Base-by-base conservation (phyloP, 2,113 vertebrate species). In the Gavialis gangeticus region DNA sequence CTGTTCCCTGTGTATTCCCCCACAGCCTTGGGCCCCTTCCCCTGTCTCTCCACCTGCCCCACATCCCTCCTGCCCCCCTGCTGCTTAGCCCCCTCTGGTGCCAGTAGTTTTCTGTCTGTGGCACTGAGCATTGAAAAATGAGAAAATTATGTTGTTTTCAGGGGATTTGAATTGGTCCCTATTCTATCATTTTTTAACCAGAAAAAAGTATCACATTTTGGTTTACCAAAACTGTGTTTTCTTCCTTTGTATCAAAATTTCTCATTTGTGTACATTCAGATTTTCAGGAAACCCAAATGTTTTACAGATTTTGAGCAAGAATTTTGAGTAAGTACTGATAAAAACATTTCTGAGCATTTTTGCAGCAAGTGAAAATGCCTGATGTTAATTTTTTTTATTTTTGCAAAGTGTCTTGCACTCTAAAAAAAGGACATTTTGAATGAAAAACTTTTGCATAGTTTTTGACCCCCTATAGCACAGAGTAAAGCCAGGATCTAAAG, bases 401-500 rank as follows among this genome's bases (percentile, higher is more conserved):
- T 46, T 46, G 46, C 46, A 46, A 46, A 46, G 46, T 46, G 2
- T 46, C 46, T 37, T 37, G 37, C 37, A 37, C 37, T 37, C 37
- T 37, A 69, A 69, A 84, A 80, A 10, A 88, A 57, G 34, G 79
- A 77, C 4, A 2, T 67, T 94, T 96, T 71, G 0, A 0, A 67
- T 12, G 21, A 71, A 87, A 88, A 55, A 1, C 0, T 62, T 79
- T 96, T 88, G 73, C 14, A 60, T 92, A 81, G 63, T 83, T 73
- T 91, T 90, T 84, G 88, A 56, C 79, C 67, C 79, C 19, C 86
- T 92, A 2, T 92, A 89, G 73, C 85, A 63, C 73, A 63, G 76
- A 88, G 37, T 37, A 79, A 78, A 84, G 85, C 78, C 94, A 90
- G 30, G 28, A 37, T 92, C 64, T 94, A 91, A 92, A 92, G 84